A percentile compares a stretch with the other conserved stretches of the same genome.
Evolutionary conservation across 2,888 invertebrate species (phyloP).

Genomic region (Andrena hattorfiana): DNA sequence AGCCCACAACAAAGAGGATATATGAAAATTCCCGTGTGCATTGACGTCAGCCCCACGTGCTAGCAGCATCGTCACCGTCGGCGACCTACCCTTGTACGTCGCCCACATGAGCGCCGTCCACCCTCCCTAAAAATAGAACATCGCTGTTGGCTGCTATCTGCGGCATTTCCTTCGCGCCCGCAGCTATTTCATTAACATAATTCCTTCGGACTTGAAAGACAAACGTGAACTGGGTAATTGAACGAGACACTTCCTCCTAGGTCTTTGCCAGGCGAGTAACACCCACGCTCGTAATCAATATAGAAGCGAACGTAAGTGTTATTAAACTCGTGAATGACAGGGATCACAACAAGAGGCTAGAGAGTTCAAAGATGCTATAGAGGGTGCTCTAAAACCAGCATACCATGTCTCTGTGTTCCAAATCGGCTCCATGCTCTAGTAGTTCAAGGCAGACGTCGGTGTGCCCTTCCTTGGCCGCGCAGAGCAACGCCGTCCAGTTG

Average conservation of each 20-base stretch:
- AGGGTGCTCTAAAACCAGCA: conserved; percentile 53
- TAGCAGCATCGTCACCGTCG: conserved; percentile 91
- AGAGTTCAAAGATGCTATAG: not conserved
- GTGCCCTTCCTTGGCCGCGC: conserved; percentile 96
- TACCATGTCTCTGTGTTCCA: conserved; percentile 96
- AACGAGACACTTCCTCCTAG: not conserved
- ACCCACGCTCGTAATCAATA: not conserved
- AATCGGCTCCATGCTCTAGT: conserved; percentile 93
- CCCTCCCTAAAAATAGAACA: conserved; percentile 89
- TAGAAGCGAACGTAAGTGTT: not conserved
- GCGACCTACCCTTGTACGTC: conserved; percentile 95
- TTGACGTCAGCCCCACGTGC: conserved; percentile 97
- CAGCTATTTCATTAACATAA: not conserved
- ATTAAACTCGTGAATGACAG: not conserved
- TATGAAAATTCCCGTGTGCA: conserved; percentile 97
- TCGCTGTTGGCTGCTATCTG: not conserved
- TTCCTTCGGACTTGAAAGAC: not conserved
- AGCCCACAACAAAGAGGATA: conserved; percentile 97
- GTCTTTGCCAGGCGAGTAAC: too few relatives aligned
- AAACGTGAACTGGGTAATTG: not conserved
- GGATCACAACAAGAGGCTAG: not conserved
- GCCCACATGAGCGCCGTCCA: conserved; percentile 99
- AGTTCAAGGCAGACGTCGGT: conserved; percentile 92
- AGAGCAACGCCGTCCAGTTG: conserved; percentile 96
- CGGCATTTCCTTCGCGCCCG: not conserved